Conservation (phyloP, 2,113 vertebrate genomes). For the Marmota flaviventris region DNA sequence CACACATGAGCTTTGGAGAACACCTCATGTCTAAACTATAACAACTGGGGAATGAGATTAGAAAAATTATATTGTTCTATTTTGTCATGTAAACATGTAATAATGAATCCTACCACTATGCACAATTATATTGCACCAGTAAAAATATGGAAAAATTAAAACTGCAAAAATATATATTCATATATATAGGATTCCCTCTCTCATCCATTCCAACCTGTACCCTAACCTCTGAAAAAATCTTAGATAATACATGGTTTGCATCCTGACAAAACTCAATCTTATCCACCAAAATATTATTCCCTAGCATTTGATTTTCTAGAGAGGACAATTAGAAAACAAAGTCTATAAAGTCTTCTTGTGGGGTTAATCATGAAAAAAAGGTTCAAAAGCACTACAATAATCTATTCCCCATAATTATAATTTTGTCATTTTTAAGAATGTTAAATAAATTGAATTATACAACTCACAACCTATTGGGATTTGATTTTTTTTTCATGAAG, state of each 20-base stretch:
- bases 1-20: too few relatives aligned
- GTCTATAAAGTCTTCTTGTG: background rate
- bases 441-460: constrained; percentile 48
- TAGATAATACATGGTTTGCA: background rate
- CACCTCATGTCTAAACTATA: too few relatives aligned
- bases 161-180: background rate
- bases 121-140: too few relatives aligned
- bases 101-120: too few relatives aligned
- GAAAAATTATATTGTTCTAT: too few relatives aligned
- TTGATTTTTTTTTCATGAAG: constrained; percentile 22
- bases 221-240: background rate
- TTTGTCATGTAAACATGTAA: too few relatives aligned
- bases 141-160: too few relatives aligned
- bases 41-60: too few relatives aligned
- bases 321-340: background rate
- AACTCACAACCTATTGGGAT: background rate
- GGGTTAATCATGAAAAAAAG: background rate
- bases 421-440: constrained; percentile 47
- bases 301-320: background rate
- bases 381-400: background rate
- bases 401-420: background rate
- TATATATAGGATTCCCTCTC: background rate
- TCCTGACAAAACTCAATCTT: background rate
- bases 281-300: background rate
- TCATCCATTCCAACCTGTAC: background rate